Base-by-base conservation (phyloP, 1,140 invertebrate genomes). In the Drosophila repleta region DNA sequence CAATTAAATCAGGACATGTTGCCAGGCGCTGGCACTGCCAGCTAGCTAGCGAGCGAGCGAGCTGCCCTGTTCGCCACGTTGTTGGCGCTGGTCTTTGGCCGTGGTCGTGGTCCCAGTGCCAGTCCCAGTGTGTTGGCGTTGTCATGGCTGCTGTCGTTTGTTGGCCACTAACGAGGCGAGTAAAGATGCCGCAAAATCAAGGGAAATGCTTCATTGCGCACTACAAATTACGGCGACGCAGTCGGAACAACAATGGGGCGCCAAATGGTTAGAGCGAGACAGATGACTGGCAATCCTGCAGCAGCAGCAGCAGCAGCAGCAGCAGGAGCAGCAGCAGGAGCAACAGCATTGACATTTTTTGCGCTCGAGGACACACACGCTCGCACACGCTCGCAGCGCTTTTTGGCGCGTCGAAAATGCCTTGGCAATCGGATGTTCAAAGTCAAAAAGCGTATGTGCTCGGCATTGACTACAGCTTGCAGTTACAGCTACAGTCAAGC, bases 121-220 rank as follows among this genome's bases (percentile, higher is more conserved):
- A 24, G 29, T 29, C 29, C 8, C 29, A 29, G 29, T 29, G 21
- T 74, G 74, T 68, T 69, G 65, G 45, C 51, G 45, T 65, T 67
- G 70, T 73, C 55, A 53, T 62, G 62, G 52, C 58, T 57, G 67
- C 56, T 88, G 79, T 88, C 83, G 79, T 88, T 88, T 88, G 83
- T 88, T 88, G 83, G 83, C 83, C 83, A 88, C 83, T 88, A 88
- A 88, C 83, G 83, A 88, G 83, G 83, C 83, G 76, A 88, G 83
- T 88, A 88, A 88, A 88, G 83, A 88, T 88, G 83, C 83, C 83
- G 83, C 83, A 88, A 88, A 88, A 88, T 88, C 83, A 88, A 89
- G 83, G 83, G 82, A 88, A 88, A 88, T 88, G 83, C 83, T 88
- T 88, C 83, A 88, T 88, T 88, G 83, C 84, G 76, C 83, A 84